Evolutionary conservation across 2,113 vertebrate species (phyloP).

Genomic region (Colaptes auratus): DNA sequence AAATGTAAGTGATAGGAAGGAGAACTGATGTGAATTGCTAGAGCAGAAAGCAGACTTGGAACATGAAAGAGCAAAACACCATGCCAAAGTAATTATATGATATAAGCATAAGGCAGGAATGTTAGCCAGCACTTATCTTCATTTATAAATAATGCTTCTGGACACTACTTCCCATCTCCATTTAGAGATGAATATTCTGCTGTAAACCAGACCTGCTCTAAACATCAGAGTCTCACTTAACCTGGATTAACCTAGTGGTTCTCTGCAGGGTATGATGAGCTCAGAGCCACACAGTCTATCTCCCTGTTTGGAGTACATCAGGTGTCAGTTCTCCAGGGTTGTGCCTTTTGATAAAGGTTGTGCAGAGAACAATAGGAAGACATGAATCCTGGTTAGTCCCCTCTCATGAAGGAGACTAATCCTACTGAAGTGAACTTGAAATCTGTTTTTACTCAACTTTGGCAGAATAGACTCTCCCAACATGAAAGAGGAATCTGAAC

Average conservation of each 20-base stretch:
- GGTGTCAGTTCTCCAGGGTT: neutral
- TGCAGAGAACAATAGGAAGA: neutral
- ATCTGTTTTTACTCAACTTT: constrained; percentile 41
- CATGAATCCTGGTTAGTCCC: neutral
- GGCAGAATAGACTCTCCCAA: neutral
- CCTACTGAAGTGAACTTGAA: neutral
- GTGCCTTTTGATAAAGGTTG: neutral
- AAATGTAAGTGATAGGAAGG: constrained; percentile 24
- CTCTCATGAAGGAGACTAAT: constrained; percentile 1
- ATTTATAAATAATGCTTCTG: constrained; percentile 58
- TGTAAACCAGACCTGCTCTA: constrained; percentile 11
- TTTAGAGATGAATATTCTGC: constrained; percentile 11
- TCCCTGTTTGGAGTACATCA: neutral
- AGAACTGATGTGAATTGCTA: constrained; percentile 23
- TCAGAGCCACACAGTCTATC: neutral
- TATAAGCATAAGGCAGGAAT: constrained; percentile 51
- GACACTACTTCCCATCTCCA: constrained; percentile 13
- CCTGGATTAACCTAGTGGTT: constrained; percentile 27
- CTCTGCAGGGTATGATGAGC: neutral
- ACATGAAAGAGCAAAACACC: neutral
- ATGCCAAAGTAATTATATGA: constrained; percentile 66
- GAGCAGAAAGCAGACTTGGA: constrained; percentile 39
- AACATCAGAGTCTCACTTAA: constrained; percentile 30
- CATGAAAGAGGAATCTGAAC: neutral
- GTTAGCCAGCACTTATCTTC: constrained; percentile 51